Conservation (phyloP, 2,113 vertebrate genomes). For the Cyprinodon variegatus region DNA sequence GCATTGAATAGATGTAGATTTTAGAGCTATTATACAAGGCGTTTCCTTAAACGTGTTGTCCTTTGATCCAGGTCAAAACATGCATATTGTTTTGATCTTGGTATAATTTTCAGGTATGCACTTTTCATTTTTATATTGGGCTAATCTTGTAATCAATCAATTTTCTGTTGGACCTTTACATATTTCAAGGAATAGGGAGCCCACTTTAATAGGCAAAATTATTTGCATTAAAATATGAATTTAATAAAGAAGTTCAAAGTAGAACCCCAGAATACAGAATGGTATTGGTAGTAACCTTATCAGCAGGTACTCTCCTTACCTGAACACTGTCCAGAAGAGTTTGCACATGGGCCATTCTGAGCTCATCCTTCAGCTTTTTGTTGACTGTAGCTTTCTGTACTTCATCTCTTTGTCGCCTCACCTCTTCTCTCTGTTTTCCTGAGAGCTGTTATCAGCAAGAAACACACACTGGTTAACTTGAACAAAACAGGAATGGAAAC, state of each 20-base stretch:
- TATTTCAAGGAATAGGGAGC: not conserved
- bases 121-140: not conserved
- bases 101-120: not conserved
- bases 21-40: too few species aligned
- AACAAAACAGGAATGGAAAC: not conserved
- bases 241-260: not conserved
- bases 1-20: too few species aligned
- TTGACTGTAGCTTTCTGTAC: conserved; percentile 30
- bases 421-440: conserved; percentile 61
- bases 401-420: conserved; percentile 65
- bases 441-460: conserved; percentile 68
- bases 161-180: not conserved
- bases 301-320: conserved; percentile 46
- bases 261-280: not conserved
- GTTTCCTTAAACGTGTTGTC: too few species aligned
- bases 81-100: not conserved
- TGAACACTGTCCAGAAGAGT: conserved; percentile 71
- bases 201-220: not conserved
- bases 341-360: conserved; percentile 63
- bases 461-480: not conserved
- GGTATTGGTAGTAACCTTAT: not conserved
- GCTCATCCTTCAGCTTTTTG: conserved; percentile 29
- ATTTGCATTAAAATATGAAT: not conserved
- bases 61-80: not conserved
- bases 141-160: not conserved